Percentiles rank a stretch among this genome's conserved stretches.
These are phyloP conservation scores for Syngnathus floridae DNA, from an alignment of 2,113 vertebrate genomes.

Conservation along the genomic window DNA sequence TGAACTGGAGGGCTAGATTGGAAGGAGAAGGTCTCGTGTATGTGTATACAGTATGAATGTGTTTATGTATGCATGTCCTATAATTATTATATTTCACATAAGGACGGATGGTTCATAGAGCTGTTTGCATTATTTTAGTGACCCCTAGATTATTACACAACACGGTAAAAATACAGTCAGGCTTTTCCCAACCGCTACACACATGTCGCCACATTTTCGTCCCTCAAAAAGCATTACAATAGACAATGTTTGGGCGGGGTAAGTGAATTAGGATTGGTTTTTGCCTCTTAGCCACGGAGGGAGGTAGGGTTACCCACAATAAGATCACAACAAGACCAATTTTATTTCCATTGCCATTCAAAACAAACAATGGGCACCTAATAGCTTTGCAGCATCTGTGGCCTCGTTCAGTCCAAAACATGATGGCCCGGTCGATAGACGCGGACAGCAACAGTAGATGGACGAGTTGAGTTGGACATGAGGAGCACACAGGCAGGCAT, in stretches of 20 bases:
- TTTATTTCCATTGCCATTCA: conserved; percentile 77
- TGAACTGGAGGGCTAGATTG: conserved; percentile 12
- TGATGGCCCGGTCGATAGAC: conserved; percentile 71
- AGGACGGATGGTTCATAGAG: not conserved
- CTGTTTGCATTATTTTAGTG: not conserved
- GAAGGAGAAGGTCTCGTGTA: conserved; percentile 13
- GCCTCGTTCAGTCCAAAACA: conserved; percentile 57
- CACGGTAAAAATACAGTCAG: not conserved
- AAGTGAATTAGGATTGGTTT: conserved; percentile 79
- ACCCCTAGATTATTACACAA: not conserved
- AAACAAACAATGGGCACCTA: conserved; percentile 80
- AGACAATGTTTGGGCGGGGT: conserved; percentile 65
- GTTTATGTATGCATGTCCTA: not conserved
- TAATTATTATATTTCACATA: not conserved
- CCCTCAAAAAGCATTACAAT: conserved; percentile 74
- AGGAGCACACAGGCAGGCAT: conserved; percentile 21
- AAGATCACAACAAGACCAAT: conserved; percentile 78
- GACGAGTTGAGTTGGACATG: conserved; percentile 46
- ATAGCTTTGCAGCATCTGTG: conserved; percentile 74
- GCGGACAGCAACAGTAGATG: conserved; percentile 66
- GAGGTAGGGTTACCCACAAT: conserved; percentile 79
- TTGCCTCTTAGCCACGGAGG: conserved; percentile 68
- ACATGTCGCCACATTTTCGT: conserved; percentile 73
- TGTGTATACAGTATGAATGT: conserved; percentile 6
- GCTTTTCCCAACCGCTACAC: conserved; percentile 52